Evolutionary conservation across 2,113 vertebrate genomes (phyloP).

Genomic region (Chionomys nivalis): DNA sequence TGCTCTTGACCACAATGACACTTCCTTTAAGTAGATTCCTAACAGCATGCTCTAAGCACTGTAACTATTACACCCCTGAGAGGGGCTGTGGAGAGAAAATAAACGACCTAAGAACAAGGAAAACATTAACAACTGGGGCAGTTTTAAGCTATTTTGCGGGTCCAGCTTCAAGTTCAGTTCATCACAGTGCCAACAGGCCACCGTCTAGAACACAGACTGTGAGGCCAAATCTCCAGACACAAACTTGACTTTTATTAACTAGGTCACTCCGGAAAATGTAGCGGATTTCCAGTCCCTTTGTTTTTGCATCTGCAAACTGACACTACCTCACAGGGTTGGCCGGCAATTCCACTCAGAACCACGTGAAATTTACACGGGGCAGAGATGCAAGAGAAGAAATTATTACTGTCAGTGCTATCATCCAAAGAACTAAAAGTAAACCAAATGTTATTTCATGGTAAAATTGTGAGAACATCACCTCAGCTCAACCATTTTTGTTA

Average conservation of each 20-base stretch:
- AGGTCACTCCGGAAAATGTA: neutral
- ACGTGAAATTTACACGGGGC: neutral
- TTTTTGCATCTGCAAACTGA: neutral
- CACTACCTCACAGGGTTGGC: neutral
- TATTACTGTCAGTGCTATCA: neutral
- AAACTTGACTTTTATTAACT: neutral
- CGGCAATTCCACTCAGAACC: neutral
- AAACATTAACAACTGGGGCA: neutral
- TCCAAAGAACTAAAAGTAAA: neutral
- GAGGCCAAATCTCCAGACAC: neutral
- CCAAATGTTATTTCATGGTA: neutral
- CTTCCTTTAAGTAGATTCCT: slow-evolving; percentile 4
- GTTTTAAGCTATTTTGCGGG: slow-evolving; percentile 12
- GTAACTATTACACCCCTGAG: neutral
- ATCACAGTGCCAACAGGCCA: neutral
- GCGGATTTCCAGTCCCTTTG: neutral
- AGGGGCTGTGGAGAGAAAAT: neutral
- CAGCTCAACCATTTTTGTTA: neutral
- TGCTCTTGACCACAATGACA: neutral
- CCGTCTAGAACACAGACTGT: neutral
- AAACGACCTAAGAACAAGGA: neutral
- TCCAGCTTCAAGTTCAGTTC: neutral
- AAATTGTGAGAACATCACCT: slow-evolving; percentile 5
- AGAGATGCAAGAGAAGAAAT: neutral
- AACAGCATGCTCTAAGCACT: neutral